Conservation (phyloP, 2,888 invertebrate species). For the Agonum fuliginosum region DNA sequence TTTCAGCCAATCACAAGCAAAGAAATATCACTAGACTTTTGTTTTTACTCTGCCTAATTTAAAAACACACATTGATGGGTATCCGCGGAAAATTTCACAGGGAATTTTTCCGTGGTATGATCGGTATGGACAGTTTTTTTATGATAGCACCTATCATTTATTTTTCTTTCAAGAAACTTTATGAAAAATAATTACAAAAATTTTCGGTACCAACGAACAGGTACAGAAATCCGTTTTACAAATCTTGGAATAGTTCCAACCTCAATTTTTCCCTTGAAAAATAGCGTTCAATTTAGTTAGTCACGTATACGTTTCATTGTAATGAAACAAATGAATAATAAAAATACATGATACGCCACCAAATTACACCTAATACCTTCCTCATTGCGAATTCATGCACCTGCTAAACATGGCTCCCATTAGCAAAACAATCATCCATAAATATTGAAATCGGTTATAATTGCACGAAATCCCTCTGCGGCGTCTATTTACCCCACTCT, state of each 20-base stretch:
- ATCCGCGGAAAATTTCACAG: too few relatives aligned
- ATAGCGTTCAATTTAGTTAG: neutral
- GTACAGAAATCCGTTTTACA: too few relatives aligned
- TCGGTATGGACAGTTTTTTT: too few relatives aligned
- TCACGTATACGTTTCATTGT: neutral
- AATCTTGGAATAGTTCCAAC: neutral
- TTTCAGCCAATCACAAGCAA: too few relatives aligned
- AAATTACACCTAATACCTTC: slow-evolving; percentile 7
- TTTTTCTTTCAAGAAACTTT: too few relatives aligned
- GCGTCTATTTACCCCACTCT: neutral
- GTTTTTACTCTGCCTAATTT: too few relatives aligned
- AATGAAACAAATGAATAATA: slow-evolving; percentile 28
- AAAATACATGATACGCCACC: neutral
- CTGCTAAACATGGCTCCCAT: slow-evolving; percentile 35
- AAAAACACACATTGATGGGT: too few relatives aligned
- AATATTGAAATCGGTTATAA: slow-evolving; percentile 43
- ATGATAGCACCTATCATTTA: too few relatives aligned
- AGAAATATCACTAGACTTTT: too few relatives aligned
- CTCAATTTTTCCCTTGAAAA: neutral
- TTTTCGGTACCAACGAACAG: too few relatives aligned
- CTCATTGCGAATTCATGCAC: slow-evolving; percentile 10
- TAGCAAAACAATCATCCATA: slow-evolving; percentile 36
- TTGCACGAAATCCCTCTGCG: slow-evolving; percentile 21
- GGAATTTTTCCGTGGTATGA: too few relatives aligned
- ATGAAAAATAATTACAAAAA: too few relatives aligned